Evolutionary conservation across 2,797 vertebrate genomes (phyloP).

Genomic region (Sebastes trivittatus): DNA sequence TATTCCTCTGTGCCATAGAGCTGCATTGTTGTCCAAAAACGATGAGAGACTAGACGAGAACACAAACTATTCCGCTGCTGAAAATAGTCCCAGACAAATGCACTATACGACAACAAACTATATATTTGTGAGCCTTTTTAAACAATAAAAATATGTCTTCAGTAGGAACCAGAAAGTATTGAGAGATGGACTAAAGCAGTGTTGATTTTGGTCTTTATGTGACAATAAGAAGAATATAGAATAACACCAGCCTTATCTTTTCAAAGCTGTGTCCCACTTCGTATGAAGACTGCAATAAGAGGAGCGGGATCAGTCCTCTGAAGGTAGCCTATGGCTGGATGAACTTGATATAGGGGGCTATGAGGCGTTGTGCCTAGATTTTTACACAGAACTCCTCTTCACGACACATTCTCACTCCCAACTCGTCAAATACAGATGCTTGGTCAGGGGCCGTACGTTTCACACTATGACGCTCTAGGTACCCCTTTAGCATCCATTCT

Average conservation of each 20-base stretch:
- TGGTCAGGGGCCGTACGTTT: neutral
- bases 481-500: neutral
- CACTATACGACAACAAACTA: neutral
- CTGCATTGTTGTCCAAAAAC: neutral
- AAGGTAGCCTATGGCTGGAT: neutral
- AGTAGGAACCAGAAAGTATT: neutral
- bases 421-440: neutral
- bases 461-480: neutral
- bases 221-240: neutral
- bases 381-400: neutral
- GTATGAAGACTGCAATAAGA: neutral
- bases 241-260: neutral
- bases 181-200: neutral
- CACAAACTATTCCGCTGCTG: neutral
- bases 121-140: constrained; percentile 2
- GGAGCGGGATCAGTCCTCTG: neutral
- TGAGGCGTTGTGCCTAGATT: neutral
- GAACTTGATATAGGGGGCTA: neutral
- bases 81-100: neutral
- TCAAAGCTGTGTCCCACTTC: neutral
- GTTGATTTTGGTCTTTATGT: neutral
- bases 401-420: neutral
- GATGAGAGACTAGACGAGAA: neutral
- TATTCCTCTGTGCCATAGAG: constrained; percentile 21
- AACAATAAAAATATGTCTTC: neutral